phyloP scores from a whole-genome alignment of 2,113 vertebrate species.

The Vidua macroura region DNA sequence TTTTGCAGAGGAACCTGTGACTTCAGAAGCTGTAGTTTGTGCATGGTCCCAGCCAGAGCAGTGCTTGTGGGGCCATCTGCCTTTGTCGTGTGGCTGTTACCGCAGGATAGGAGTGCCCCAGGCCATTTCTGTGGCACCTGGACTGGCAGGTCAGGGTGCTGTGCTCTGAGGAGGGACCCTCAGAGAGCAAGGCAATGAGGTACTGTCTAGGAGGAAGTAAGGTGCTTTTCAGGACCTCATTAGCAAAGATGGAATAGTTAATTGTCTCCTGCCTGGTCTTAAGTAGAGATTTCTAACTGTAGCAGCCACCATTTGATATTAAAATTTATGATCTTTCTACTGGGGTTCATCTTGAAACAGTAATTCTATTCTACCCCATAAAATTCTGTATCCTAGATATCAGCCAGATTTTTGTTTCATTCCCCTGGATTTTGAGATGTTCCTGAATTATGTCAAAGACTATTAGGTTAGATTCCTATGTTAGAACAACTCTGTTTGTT shows the following conservation, averaged over 20 bases:
- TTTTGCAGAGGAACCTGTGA: background rate
- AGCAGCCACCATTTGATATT: background rate
- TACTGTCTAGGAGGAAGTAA: background rate
- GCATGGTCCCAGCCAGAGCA: rapidly evolving
- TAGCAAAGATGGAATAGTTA: background rate
- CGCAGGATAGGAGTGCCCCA: background rate
- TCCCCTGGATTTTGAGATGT: background rate
- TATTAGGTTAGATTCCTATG: background rate
- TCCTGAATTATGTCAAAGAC: background rate
- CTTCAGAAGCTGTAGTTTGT: background rate
- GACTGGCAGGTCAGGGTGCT: background rate
- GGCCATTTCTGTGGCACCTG: background rate
- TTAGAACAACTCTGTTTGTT: background rate
- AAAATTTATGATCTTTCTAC: background rate
- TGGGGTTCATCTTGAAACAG: background rate
- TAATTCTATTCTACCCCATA: background rate
- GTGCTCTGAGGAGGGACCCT: background rate
- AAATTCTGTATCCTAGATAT: background rate
- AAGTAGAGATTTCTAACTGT: background rate
- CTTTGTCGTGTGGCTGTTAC: background rate
- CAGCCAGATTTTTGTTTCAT: background rate
- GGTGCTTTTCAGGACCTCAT: background rate
- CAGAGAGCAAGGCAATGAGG: background rate
- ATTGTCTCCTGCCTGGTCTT: background rate
- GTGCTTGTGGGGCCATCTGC: background rate